Base-by-base conservation (phyloP, 2,113 vertebrate genomes). In the Herpetotheres cachinnans region DNA sequence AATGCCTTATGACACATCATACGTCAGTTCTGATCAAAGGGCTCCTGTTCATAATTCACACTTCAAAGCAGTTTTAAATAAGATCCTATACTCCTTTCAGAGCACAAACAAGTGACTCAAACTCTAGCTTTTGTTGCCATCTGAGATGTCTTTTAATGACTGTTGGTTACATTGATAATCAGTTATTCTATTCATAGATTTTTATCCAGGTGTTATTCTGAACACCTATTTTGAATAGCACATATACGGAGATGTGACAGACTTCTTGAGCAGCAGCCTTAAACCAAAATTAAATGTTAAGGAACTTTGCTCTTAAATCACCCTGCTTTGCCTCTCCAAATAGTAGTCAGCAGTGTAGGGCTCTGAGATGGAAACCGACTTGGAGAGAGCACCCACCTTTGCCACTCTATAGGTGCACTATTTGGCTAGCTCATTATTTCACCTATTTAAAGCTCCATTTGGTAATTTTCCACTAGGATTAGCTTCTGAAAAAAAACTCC, bases 1-100 rank as follows among this genome's bases (percentile, higher is more conserved):
- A 81, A 55, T 2, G 2, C 62, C 44, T 93, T 83, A 62, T 90
- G 72, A 77, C 71, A 82, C 70, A 66, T 66, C 47, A 59, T 59
- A 63, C 30, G 56, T 73, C 54, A 76, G 50, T 72, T 92, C 74
- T 91, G 92, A 96, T 95, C 85, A 97, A 93, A 97, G 70, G 38
- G 36, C 11, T 85, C 19, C 74, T 87, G 54, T 76, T 95, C 76
- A 55, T 47, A 89, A 86, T 54, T 91, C 47, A 52, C 29, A 78
- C 24, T 93, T 90, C 71, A 82, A 91, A 93, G 82, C 76, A 89
- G 21, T 74, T 93, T 85, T 82, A 76, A 90, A 87, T 79, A 85
- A 86, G 66, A 91, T 66, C 34, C 17, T 89, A 44, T 16, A 58
- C 61, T 63, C 52, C 34, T 79, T 78, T 90, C 71, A 90, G 22